Conservation (phyloP, 2,113 vertebrate species). For the Microtus pennsylvanicus region DNA sequence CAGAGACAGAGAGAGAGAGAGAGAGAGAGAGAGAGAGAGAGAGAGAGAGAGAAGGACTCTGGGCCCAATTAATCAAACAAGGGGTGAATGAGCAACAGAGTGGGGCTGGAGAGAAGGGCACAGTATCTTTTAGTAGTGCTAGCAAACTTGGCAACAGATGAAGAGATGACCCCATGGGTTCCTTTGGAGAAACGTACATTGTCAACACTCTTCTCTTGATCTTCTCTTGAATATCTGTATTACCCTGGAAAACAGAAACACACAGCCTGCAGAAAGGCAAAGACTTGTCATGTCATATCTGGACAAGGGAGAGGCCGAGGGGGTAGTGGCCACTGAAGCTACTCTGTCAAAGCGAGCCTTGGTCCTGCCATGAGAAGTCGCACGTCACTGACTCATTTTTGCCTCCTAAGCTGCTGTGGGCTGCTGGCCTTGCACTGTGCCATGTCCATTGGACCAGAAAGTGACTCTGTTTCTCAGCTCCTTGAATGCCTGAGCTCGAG, state of each 20-base stretch:
- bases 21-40: too few species aligned
- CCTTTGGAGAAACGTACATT: constrained; percentile 61
- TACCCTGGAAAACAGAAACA: constrained; percentile 47
- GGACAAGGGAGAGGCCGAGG: not conserved
- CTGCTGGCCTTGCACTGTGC: constrained; percentile 47
- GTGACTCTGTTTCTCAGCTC: constrained; percentile 24
- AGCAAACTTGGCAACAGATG: constrained; percentile 62
- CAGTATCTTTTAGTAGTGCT: constrained; percentile 39
- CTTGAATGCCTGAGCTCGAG: not conserved
- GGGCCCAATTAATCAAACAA: constrained; percentile 9
- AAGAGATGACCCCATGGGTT: constrained; percentile 55
- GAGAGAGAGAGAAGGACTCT: not conserved
- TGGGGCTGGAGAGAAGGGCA: not conserved
- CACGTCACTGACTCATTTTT: not conserved
- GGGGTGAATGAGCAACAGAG: not conserved
- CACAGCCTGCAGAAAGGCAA: constrained; percentile 3
- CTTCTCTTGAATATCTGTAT: constrained; percentile 36
- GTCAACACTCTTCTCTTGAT: constrained; percentile 45
- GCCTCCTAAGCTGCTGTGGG: constrained; percentile 22
- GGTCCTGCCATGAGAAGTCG: not conserved
- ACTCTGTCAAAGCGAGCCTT: constrained; percentile 2
- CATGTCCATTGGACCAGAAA: constrained; percentile 39
- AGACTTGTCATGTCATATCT: constrained; percentile 33
- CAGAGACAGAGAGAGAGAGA: too few species aligned
- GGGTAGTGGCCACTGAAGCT: constrained; percentile 17